Percentiles rank a stretch among this genome's conserved stretches.
These are phyloP conservation scores for Pteruthius melanotis DNA, from an alignment of 2,113 vertebrate genomes.

Conservation along the genomic window DNA sequence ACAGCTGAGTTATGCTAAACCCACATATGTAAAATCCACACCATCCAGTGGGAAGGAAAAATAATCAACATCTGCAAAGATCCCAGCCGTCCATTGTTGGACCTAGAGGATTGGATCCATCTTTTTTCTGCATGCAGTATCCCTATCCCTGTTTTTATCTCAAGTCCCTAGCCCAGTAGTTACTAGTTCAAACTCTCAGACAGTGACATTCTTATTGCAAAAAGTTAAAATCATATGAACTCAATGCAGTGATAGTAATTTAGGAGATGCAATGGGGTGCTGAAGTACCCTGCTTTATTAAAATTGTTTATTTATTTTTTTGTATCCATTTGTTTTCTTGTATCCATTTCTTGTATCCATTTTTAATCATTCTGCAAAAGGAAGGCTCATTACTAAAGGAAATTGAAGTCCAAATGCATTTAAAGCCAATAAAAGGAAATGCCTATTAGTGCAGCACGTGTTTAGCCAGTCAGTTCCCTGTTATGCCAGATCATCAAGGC, in stretches of 20 bases:
- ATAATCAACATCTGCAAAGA: not conserved
- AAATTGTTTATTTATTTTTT: not conserved
- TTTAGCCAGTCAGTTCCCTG: not conserved
- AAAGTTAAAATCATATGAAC: not conserved
- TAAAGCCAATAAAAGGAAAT: not conserved
- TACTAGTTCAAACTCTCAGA: not conserved
- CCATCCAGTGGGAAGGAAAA: not conserved
- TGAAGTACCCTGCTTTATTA: not conserved
- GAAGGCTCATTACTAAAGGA: not conserved
- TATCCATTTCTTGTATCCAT: not conserved
- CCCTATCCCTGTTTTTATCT: not conserved
- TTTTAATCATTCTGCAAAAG: not conserved
- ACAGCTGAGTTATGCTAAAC: not conserved
- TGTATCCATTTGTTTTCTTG: not conserved
- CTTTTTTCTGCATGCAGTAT: not conserved
- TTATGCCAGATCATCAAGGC: not conserved
- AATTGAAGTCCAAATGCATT: not conserved
- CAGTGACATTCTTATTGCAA: not conserved
- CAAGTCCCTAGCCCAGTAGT: not conserved
- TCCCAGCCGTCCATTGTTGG: not conserved
- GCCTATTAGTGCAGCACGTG: not conserved
- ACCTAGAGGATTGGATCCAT: not conserved
- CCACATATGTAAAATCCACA: not conserved
- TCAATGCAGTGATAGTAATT: not conserved
- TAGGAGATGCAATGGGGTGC: not conserved